phyloP scores from a whole-genome alignment of 2,797 vertebrate genomes.

The Argentina silus region DNA sequence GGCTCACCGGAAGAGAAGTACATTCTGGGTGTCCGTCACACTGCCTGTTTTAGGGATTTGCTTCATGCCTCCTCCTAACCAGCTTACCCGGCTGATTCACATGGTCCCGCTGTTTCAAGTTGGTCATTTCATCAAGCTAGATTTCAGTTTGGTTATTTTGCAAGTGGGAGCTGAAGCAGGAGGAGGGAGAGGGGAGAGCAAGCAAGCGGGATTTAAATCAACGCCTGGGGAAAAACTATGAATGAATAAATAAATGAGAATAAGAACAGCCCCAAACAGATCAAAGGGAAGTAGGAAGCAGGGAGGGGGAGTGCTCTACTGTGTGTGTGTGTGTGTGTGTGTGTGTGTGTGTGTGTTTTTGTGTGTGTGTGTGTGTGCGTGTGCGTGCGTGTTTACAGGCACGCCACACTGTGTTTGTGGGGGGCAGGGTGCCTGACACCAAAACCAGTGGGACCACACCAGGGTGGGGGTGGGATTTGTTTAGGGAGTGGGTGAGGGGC shows the following conservation, averaged over 20 bases:
- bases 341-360: constrained; percentile 1
- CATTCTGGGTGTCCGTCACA: background rate
- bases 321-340: background rate
- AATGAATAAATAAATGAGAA: constrained; percentile 34
- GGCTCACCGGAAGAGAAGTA: background rate
- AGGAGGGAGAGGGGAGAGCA: background rate
- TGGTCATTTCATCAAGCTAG: constrained; percentile 8
- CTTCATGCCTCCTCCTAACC: background rate
- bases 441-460: constrained; percentile 6
- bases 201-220: constrained; percentile 1
- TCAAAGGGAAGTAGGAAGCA: constrained; percentile 20
- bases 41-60: background rate
- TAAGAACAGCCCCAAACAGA: constrained; percentile 13
- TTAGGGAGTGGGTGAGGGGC: background rate
- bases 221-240: constrained; percentile 7
- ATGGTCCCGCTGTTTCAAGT: background rate
- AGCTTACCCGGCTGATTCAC: background rate
- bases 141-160: background rate
- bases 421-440: constrained; percentile 4
- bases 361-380: background rate
- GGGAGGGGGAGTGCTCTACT: background rate
- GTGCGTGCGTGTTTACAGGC: background rate
- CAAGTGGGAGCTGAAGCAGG: background rate
- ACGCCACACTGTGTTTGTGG: background rate
- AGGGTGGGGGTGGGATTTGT: background rate